Evolutionary conservation across 2,888 invertebrate genomes (phyloP), one percentile per base, ranked within the genome.

Genomic region (Cryptus viduatorius): DNA sequence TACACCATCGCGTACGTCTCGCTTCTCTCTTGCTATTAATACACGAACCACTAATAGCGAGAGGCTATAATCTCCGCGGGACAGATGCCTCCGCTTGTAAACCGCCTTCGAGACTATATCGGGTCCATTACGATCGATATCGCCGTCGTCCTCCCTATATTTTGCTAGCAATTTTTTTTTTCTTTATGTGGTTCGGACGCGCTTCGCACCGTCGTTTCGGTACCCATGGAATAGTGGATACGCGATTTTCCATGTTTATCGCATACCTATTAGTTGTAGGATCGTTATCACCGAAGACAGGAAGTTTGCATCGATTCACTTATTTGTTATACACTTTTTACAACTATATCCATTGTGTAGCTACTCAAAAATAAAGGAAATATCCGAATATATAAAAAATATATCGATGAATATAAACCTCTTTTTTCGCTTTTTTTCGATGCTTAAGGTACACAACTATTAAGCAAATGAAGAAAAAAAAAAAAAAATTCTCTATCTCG

Each of bases 1-100:
- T 56, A 37, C 37, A 77, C 77, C 37, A 4, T 8, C 67, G 42
- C 24, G 19, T 42, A 64, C 61, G 46, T 37, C 48, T 76, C 59
- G 29, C 24, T 37, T 82, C 76, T 72, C 76, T 82, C 69, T 72
- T 76, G 67, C 86, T 88, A 88, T 89, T 89, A 89, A 89, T 88
- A 87, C 85, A 76, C 82, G 85, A 85, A 86, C 84, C 82, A 79
- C 77, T 88, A 87, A 88, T 87, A 87, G 86, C 78, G 73, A 77
- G 83, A 81, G 80, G 79, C 85, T 85, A 86, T 89, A 88, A 88
- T 88, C 87, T 89, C 85, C 75, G 88, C 86, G 81, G 87, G 88
- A 89, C 87, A 88, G 88, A 88, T 88, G 79, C 87, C 87, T 8
- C 53, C 71, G 84, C 84, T 76, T 82, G 84, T 84, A 82, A 84